Evolutionary conservation across 2,113 vertebrate species (phyloP), one percentile per base, ranked within the genome.

Genomic region (Donacobius atricapilla): DNA sequence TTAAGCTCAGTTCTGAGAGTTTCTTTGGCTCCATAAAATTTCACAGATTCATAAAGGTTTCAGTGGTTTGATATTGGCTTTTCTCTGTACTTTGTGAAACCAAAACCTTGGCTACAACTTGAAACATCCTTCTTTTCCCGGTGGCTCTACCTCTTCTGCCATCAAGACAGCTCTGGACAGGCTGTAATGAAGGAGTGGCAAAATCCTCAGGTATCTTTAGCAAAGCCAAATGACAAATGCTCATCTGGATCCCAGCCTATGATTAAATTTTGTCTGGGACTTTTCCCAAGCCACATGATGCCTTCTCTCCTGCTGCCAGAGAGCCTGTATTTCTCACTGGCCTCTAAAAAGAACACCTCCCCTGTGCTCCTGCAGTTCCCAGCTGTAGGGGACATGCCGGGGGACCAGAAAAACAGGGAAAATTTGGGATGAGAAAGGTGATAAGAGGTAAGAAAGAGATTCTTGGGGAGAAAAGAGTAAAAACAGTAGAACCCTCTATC

Each of bases 211-310:
- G 54, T 54, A 60, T 88, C 80, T 90, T 94, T 65, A 72, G 71
- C 56, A 71, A 78, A 89, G 47, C 84, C 77, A 77, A 80, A 8
- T 70, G 69, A 73, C 45, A 91, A 73, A 70, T 81, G 28, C 22
- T 45, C 27, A 42, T 87, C 71, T 84, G 77, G 39, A 94, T 91
- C 84, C 78, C 65, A 89, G 60, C 27, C 81, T 71, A 27, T 75
- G 78, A 87, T 96, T 84, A 82, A 66, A 82, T 82, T 89, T 95
- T 94, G 44, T 65, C 66, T 82, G 68, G 47, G 72, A 81, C 51
- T 85, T 91, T 40, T 76, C 94, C 73, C 58, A 93, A 91, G 56
- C 80, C 77, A 78, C 72, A 54, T 14, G 53, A 78, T 84, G 23
- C 53, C 20, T 91, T 72, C n/a, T 44, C 18, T 90, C 22, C 71